phyloP scores from a whole-genome alignment of 2,888 invertebrate genomes.

The Synergus umbraculus region DNA sequence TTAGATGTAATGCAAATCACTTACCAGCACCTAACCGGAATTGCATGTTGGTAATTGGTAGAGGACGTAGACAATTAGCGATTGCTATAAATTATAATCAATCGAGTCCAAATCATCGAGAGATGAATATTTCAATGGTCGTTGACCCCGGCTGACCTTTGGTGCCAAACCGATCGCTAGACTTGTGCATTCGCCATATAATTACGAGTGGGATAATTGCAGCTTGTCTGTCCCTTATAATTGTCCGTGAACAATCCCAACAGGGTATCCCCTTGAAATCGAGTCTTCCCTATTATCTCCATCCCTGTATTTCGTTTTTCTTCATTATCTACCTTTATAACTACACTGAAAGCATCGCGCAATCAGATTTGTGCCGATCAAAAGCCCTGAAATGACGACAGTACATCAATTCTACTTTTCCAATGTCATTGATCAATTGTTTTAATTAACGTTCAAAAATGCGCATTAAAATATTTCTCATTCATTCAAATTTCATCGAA shows the following conservation, averaged over 20 bases:
- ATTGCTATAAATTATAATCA: conserved; percentile 43
- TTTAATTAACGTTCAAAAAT: no score
- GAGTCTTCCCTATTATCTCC: conserved; percentile 17
- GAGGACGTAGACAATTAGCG: conserved; percentile 44
- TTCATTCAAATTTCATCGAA: no score
- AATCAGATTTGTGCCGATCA: not conserved
- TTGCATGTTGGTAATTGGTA: conserved; percentile 39
- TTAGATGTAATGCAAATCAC: not conserved
- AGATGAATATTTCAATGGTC: conserved; percentile 75
- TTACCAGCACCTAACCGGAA: not conserved
- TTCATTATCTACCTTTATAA: not conserved
- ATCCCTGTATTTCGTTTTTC: not conserved
- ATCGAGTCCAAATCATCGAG: conserved; percentile 50
- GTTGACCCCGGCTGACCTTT: conserved; percentile 72
- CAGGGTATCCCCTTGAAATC: conserved; percentile 40
- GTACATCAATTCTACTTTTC: no score
- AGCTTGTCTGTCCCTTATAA: conserved; percentile 43
- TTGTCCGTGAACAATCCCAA: conserved; percentile 46
- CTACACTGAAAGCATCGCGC: not conserved
- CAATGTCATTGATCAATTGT: no score
- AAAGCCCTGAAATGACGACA: no score
- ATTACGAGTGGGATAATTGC: conserved; percentile 48
- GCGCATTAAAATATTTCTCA: no score
- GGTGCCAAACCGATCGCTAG: conserved; percentile 66
- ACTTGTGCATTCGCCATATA: conserved; percentile 44